phyloP scores from a whole-genome alignment of 2,113 vertebrate genomes.

The Eupsittula cactorum region DNA sequence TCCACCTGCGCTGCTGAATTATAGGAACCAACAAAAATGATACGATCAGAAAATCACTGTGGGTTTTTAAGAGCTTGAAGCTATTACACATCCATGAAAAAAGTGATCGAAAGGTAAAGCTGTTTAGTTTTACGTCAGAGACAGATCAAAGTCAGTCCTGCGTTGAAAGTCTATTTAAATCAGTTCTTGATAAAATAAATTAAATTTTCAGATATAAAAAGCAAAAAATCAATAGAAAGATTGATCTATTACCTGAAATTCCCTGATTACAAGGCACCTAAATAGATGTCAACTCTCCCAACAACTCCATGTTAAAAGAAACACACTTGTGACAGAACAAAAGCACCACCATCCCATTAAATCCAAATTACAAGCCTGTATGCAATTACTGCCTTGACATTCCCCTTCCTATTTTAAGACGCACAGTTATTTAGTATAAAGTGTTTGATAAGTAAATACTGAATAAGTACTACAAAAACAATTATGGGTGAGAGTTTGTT shows the following conservation, averaged over 20 bases:
- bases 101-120: not conserved
- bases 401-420: not conserved
- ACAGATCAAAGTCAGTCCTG: not conserved
- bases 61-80: not conserved
- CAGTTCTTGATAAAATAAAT: slow-evolving; percentile 15
- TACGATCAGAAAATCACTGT: not conserved
- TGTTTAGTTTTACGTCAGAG: not conserved
- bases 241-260: slow-evolving; percentile 4
- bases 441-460: not conserved
- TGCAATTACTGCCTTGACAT: not conserved
- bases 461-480: not conserved
- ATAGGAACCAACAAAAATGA: not conserved
- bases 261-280: not conserved
- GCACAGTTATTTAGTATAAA: not conserved
- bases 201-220: slow-evolving; percentile 15
- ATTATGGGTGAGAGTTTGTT: not conserved
- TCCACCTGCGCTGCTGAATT: not conserved
- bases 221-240: slow-evolving; percentile 25
- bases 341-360: not conserved
- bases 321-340: not conserved
- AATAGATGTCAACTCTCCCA: not conserved
- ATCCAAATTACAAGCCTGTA: not conserved
- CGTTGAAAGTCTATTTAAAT: slow-evolving; percentile 15
- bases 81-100: not conserved
- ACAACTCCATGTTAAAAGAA: not conserved